Evolutionary conservation across 1,140 invertebrate genomes (phyloP), one percentile per base, ranked within the genome.

Genomic region (Bombus waltoni): DNA sequence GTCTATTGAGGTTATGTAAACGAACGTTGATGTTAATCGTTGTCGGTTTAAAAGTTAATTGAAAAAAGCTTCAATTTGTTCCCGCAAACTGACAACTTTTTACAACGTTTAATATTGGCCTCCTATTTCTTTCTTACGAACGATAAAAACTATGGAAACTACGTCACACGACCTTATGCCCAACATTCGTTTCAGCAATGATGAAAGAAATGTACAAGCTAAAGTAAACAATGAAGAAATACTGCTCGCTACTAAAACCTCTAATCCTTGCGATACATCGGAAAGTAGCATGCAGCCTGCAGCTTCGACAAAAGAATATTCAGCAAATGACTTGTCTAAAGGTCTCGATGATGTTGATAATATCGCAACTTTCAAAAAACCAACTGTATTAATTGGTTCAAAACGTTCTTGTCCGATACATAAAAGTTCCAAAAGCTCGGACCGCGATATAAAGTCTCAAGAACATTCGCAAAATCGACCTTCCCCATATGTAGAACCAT

Each of bases 401-500:
- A 83, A 66, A 70, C 81, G 73, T 15, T 18, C n/a, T 42, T 28
- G 44, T 8, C 3, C 44, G n/a, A 10, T 25, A 28, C 0, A n/a
- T 40, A 68, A 83, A 77, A 8, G 6, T 68, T n/a, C 22, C 0
- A 77, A 76, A 35, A 57, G 3, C 3, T 4, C 73, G 3, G 32
- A 71, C 28, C 8, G 1, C 5, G 32, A 53, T n/a, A 1, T 2
- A 3, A 62, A 59, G 11, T 28, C n/a, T 72, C 47, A 42, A 44
- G 10, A 65, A 66, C 42, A 47, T 44, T 28, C 92, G 28, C 92
- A 89, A 77, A 73, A 90, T 22, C 47, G 22, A 32, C 88, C 93
- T 6, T 89, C 96, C 74, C 96, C 97, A 0, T 98, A 98, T 91
- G 96, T 96, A 93, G 97, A 97, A 93, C 98, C 98, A 2, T 93